Base-by-base conservation (phyloP, 2,888 invertebrate genomes). In the Cosmorhoe ocellata region DNA sequence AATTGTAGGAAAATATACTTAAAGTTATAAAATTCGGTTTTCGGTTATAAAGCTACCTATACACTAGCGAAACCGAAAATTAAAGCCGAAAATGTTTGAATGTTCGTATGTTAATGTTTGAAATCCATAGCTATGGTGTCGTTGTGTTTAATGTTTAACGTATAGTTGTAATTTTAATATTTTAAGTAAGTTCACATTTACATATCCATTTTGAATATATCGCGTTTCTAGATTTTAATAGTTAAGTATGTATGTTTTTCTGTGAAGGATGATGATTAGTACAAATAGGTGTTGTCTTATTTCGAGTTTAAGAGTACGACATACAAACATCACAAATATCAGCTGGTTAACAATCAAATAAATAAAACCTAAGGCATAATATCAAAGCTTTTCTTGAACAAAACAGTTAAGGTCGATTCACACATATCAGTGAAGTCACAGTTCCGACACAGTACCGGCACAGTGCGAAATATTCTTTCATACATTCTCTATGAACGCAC, bases 131-230 rank as follows among this genome's bases (percentile, higher is more conserved):
- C 42, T 47, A 43, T 41, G 41, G 50, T 51, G 51, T 58, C 48
- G 48, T 54, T 58, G 50, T 50, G 44, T 49, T 46, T 39, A 38
- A 48, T 46, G 33, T 39, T 43, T 44, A 34, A 45, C 48, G 32
- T 41, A 51, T 43, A 46, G 54, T 58, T 48, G 41, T 52, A 49
- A 45, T 47, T 39, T n/a, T 54, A 56, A 36, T 54, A 34, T 47
- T 66, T 64, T 57, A 51, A 54, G 54, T 58, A 56, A 55, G 58
- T 56, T 61, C 45, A 57, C 53, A 41, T 58, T 54, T 51, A 59
- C 61, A 61, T 61, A 61, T 61, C 61, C 56, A 56, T 58, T 54
- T 46, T 51, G 42, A 51, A 56, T 56, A 56, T 59, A 59, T 56
- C 49, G 48, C 47, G 54, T 54, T 42, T 57, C 27, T 56, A 55